Percentiles rank a stretch among this genome's conserved stretches.
Evolutionary conservation across 2,113 vertebrate species (phyloP).

Genomic region (Eptatretus burgeri): DNA sequence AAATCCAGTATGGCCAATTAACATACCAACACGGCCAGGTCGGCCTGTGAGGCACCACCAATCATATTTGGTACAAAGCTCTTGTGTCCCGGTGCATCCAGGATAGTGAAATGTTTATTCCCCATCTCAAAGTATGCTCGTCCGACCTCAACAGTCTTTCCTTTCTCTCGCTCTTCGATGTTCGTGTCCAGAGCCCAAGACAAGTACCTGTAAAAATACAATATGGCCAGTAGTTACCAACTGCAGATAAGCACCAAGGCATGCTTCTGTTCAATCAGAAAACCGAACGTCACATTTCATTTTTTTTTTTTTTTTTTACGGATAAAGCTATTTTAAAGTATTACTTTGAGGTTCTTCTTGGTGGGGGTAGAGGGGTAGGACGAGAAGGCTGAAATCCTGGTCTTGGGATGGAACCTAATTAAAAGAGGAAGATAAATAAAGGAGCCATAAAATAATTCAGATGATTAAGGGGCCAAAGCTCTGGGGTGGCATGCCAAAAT

Average conservation of each 20-base stretch:
- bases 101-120: constrained; percentile 93
- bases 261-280: background rate
- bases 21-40: constrained; percentile 82
- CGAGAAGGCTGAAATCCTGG: too few relatives aligned
- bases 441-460: too few relatives aligned
- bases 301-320: too few relatives aligned
- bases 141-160: constrained; percentile 94
- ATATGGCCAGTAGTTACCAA: background rate
- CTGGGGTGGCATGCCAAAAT: too few relatives aligned
- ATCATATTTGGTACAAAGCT: constrained; percentile 99
- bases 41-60: constrained; percentile 82
- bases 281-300: too few relatives aligned
- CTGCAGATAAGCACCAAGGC: background rate
- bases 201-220: constrained; percentile 41
- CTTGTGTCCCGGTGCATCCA: constrained; percentile 93
- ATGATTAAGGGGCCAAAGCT: too few relatives aligned
- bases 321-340: too few relatives aligned
- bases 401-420: too few relatives aligned
- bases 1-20: background rate
- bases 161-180: constrained; percentile 94
- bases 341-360: too few relatives aligned
- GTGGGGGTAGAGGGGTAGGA: too few relatives aligned
- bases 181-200: constrained; percentile 98
- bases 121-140: constrained; percentile 94
- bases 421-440: too few relatives aligned